Conservation (phyloP, 2,888 invertebrate species). For the Agonopterix heracliana region DNA sequence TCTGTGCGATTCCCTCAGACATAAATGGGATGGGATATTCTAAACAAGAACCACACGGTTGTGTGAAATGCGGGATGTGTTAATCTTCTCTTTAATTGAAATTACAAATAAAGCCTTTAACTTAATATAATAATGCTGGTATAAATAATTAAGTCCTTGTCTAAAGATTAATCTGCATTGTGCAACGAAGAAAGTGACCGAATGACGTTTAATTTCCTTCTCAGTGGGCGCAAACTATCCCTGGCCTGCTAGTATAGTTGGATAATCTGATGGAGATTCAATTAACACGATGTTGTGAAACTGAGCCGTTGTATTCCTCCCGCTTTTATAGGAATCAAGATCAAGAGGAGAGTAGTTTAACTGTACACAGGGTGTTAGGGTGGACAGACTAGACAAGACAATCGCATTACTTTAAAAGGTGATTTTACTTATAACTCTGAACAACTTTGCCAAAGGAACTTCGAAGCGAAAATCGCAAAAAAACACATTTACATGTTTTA, state of each 20-base stretch:
- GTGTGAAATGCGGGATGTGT: too few species aligned
- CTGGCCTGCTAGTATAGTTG: conserved; percentile 20
- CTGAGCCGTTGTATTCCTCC: conserved; percentile 25
- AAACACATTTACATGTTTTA: too few species aligned
- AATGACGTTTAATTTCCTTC: conserved; percentile 73
- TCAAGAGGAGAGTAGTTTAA: conserved; percentile 7
- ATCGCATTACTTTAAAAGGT: too few species aligned
- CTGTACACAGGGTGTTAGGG: not conserved
- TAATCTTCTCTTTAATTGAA: too few species aligned
- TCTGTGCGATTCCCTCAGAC: too few species aligned
- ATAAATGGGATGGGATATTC: too few species aligned
- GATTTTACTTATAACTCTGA: too few species aligned
- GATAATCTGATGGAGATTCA: conserved; percentile 56
- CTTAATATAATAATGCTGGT: not conserved
- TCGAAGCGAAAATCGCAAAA: too few species aligned
- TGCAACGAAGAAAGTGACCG: conserved; percentile 55
- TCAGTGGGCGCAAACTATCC: conserved; percentile 28
- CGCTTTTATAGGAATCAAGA: conserved; percentile 20
- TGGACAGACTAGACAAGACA: not conserved
- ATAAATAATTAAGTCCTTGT: conserved; percentile 22
- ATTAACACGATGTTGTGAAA: conserved; percentile 39
- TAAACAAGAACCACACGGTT: too few species aligned
- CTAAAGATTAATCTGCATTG: conserved; percentile 43
- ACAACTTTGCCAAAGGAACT: too few species aligned
- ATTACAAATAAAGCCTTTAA: too few species aligned